phyloP scores from a whole-genome alignment of 2,888 invertebrate genomes.

The Eutolmus rufibarbis region DNA sequence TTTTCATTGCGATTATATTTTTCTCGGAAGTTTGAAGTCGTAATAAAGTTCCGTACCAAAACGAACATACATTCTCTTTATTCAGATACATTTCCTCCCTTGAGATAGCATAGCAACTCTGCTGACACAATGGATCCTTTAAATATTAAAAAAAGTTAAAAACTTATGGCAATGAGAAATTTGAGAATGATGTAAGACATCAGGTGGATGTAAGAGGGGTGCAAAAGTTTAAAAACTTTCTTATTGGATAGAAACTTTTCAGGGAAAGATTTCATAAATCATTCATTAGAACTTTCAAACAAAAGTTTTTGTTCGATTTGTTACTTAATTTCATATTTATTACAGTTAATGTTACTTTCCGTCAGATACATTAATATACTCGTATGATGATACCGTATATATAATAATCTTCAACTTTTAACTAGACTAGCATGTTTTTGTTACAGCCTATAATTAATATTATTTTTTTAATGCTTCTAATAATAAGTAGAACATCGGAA shows the following conservation, averaged over 20 bases:
- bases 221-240: not conserved
- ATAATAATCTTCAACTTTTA: not conserved
- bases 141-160: not conserved
- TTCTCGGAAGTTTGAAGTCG: not conserved
- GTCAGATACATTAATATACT: not conserved
- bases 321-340: not conserved
- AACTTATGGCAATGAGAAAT: not conserved
- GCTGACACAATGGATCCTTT: not conserved
- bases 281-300: not conserved
- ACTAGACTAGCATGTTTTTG: no score
- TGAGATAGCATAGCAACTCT: not conserved
- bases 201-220: not conserved
- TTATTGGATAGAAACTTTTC: not conserved
- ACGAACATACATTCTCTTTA: not conserved
- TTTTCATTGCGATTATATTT: slow-evolving; percentile 23
- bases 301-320: not conserved
- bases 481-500: not conserved
- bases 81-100: slow-evolving; percentile 13
- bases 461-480: no score
- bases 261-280: not conserved
- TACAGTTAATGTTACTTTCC: not conserved
- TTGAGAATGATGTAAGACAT: not conserved
- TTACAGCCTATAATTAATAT: no score
- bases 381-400: not conserved
- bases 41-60: slow-evolving; percentile 33